Conservation (phyloP, 2,113 vertebrate species). For the Sula dactylatra region DNA sequence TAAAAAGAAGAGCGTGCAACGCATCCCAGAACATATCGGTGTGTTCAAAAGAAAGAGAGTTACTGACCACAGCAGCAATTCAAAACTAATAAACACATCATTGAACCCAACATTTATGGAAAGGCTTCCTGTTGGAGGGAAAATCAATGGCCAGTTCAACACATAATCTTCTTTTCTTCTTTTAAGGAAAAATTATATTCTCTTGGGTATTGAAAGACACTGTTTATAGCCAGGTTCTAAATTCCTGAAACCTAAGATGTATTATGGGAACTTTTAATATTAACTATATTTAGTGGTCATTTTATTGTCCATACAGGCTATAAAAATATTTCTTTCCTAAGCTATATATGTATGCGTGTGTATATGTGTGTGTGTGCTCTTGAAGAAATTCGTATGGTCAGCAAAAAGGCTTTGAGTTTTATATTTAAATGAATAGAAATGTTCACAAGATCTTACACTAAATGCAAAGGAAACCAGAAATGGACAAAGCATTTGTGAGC, state of each 20-base stretch:
- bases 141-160: background rate
- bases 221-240: background rate
- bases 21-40: background rate
- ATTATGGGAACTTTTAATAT: constrained; percentile 12
- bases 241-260: constrained; percentile 20
- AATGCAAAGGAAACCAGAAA: background rate
- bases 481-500: background rate
- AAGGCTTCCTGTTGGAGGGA: background rate
- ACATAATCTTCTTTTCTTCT: background rate
- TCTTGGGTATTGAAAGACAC: background rate
- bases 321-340: background rate
- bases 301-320: constrained; percentile 12
- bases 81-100: constrained; percentile 30
- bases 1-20: background rate
- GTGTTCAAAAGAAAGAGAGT: background rate
- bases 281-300: background rate
- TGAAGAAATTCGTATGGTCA: background rate
- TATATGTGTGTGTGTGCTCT: background rate
- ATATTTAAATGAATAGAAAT: background rate
- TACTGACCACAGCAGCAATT: background rate
- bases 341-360: background rate
- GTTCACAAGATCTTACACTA: background rate
- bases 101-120: background rate
- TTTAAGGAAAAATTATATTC: background rate
- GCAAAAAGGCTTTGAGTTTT: background rate